Conservation (phyloP, 1,140 invertebrate genomes). For the Elymnias hypermnestra region DNA sequence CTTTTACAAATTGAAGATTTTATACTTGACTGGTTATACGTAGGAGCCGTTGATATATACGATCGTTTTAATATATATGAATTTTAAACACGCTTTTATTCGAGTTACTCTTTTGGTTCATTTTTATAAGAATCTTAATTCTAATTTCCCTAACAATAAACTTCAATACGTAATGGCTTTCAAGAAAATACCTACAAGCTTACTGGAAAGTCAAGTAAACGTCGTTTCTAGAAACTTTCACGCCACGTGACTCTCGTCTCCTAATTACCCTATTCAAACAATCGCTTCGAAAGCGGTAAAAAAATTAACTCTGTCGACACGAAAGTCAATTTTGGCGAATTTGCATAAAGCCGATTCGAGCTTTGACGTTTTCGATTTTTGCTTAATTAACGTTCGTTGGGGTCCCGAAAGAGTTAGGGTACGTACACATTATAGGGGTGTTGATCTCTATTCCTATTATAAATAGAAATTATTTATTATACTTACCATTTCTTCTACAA, state of each 20-base stretch:
- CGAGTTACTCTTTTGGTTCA: too few species aligned
- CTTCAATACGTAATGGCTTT: background rate
- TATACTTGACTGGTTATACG: too few species aligned
- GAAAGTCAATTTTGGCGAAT: constrained; percentile 56
- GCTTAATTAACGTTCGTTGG: constrained; percentile 65
- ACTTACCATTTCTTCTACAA: too few species aligned
- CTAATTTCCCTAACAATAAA: too few species aligned
- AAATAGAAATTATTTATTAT: too few species aligned
- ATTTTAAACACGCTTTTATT: too few species aligned
- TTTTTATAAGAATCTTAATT: too few species aligned
- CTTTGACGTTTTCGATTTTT: constrained; percentile 67
- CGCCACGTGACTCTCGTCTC: constrained; percentile 23
- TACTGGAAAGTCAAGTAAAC: constrained; percentile 9
- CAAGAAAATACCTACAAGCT: background rate
- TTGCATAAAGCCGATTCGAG: constrained; percentile 53
- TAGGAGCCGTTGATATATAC: too few species aligned
- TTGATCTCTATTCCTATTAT: background rate
- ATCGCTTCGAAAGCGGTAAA: constrained; percentile 33
- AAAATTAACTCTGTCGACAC: constrained; percentile 49
- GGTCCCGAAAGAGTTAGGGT: constrained; percentile 50
- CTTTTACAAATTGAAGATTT: too few species aligned
- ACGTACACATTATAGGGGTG: background rate
- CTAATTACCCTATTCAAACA: constrained; percentile 55
- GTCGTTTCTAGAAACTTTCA: constrained; percentile 18
- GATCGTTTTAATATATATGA: too few species aligned